These are phyloP conservation scores for Ylistrum balloti DNA, from an alignment of 1,140 invertebrate species.

Conservation along the genomic window DNA sequence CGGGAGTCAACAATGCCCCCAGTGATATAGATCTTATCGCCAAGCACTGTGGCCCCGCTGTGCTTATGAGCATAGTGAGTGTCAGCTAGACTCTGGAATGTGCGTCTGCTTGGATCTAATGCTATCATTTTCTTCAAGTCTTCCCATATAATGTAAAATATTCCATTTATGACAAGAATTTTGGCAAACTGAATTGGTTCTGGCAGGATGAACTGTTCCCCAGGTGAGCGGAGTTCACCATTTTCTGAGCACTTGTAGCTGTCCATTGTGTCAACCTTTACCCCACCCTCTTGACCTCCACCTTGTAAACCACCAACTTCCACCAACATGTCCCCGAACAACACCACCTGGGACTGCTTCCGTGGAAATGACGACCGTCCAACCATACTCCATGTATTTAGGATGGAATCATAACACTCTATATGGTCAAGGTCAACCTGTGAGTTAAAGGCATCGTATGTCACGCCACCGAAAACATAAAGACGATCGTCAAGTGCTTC, in stretches of 20 bases:
- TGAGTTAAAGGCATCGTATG: conserved; percentile 67
- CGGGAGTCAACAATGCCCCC: conserved; percentile 87
- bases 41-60: conserved; percentile 89
- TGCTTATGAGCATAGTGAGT: conserved; percentile 73
- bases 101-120: conserved; percentile 78
- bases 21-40: conserved; percentile 91
- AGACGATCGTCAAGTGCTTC: conserved; percentile 74
- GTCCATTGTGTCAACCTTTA: conserved; percentile 78
- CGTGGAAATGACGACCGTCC: conserved; percentile 78
- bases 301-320: conserved; percentile 80
- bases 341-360: conserved; percentile 76
- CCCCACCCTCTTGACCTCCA: conserved; percentile 78
- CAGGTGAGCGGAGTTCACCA: conserved; percentile 71
- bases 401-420: conserved; percentile 77
- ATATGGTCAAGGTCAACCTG: conserved; percentile 76
- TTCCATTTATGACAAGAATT: conserved; percentile 77
- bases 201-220: conserved; percentile 80
- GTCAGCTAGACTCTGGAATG: conserved; percentile 77
- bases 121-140: conserved; percentile 80
- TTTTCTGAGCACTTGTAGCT: conserved; percentile 74
- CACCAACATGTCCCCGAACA: conserved; percentile 75
- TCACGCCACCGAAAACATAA: conserved; percentile 80
- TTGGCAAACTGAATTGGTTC: conserved; percentile 78
- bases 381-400: conserved; percentile 75
- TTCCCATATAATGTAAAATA: conserved; percentile 82